A percentile compares a stretch with the other conserved stretches of the same genome.
phyloP scores from a whole-genome alignment of 2,888 invertebrate genomes.

The Toxonevra muliebris region DNA sequence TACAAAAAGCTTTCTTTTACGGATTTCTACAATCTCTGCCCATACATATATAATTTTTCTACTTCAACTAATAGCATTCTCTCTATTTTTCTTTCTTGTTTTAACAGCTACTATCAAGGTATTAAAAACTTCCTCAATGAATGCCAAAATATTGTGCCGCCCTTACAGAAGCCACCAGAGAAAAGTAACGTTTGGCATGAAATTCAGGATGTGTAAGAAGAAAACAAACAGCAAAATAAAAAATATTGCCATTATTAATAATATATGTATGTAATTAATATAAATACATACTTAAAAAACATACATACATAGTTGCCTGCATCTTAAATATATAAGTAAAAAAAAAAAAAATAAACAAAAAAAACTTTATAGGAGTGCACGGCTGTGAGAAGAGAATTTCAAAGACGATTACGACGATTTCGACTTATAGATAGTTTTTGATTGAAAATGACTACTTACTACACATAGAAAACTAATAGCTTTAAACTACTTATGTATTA shows the following conservation, averaged over 20 bases:
- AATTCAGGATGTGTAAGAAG: conserved; percentile 54
- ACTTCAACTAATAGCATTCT: too few species aligned
- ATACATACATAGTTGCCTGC: conserved; percentile 31
- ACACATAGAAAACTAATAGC: too few species aligned
- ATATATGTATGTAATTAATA: conserved; percentile 6
- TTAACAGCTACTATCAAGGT: conserved; percentile 61
- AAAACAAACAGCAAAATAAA: conserved; percentile 17
- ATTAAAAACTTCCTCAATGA: conserved; percentile 59
- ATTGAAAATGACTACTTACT: too few species aligned
- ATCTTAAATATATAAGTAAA: conserved; percentile 30
- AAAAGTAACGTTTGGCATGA: conserved; percentile 64
- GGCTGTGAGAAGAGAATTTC: too few species aligned
- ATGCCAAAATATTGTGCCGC: conserved; percentile 56
- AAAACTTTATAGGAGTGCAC: too few species aligned
- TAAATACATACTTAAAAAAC: conserved; percentile 4
- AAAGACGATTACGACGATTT: too few species aligned
- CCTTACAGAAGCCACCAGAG: conserved; percentile 61
- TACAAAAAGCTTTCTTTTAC: too few species aligned
- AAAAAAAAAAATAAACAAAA: background rate
- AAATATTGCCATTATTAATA: conserved; percentile 24
- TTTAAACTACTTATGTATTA: too few species aligned
- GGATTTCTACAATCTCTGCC: too few species aligned
- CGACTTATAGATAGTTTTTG: too few species aligned
- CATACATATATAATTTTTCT: too few species aligned
- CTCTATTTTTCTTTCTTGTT: background rate